Evolutionary conservation across 2,888 invertebrate genomes (phyloP), one percentile per base, ranked within the genome.

Genomic region (Pyrocoelia pectoralis): DNA sequence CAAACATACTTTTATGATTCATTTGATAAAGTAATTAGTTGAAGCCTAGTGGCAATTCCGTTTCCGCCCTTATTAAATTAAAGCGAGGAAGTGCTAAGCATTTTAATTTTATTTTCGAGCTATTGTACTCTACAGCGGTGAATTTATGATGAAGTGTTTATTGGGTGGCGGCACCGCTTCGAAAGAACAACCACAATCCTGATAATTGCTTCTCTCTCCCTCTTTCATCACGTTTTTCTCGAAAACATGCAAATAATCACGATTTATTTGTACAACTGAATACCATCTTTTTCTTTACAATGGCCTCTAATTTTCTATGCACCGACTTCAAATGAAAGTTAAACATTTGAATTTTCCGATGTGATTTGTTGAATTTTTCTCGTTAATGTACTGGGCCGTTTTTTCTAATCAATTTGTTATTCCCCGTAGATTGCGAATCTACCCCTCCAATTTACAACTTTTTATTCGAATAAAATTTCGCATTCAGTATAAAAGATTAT

Each of bases 51-150:
- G 73, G 72, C 75, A 78, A 78, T 78, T 77, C 77, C 76, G 74
- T 76, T 76, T 74, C 74, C 73, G 73, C 69, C 72, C 77, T 80
- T 79, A 79, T 79, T 77, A 76, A 79, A 79, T 79, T 79, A 77
- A 76, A 74, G 74, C 70, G 76, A 72, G 75, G 75, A 75, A 79
- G 77, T 76, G 77, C 74, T 74, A 73, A 76, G 78, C 77, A 79
- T 79, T 78, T 77, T 79, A 79, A 79, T 79, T 78, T 78, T 77
- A 76, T 77, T 77, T 76, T 70, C 62, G 73, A 65, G 61, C 70
- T 66, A 72, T 72, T 70, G 72, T 73, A 68, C 69, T 71, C 67
- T 62, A 70, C 70, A 69, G 71, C 67, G 70, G 69, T 70, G 73
- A 75, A 74, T 75, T 74, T 75, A 74, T 74, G 73, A 75, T 73